These are phyloP conservation scores for Spea hammondii DNA, from an alignment of 2,797 vertebrate species.

Conservation along the genomic window DNA sequence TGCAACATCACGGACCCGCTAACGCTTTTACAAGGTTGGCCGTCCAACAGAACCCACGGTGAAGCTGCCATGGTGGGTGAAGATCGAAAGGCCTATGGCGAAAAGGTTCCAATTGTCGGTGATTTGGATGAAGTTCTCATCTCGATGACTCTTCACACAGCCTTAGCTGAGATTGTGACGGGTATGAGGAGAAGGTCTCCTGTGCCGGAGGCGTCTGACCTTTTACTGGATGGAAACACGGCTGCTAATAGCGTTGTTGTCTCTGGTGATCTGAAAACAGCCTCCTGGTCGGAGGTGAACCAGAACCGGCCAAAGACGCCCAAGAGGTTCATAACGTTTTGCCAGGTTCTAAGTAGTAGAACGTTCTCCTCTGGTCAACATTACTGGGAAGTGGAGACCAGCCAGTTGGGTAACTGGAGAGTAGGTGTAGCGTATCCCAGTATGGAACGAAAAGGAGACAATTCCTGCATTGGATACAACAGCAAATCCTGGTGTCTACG, in stretches of 20 bases:
- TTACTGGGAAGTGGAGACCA: slow-evolving; percentile 41
- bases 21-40: neutral
- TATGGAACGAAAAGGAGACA: slow-evolving; percentile 31
- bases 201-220: neutral
- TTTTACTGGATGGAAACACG: slow-evolving; percentile 24
- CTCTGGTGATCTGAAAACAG: slow-evolving; percentile 36
- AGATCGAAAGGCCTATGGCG: neutral
- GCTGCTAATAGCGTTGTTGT: slow-evolving; percentile 23
- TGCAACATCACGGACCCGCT: neutral
- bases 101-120: neutral
- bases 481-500: slow-evolving; percentile 36
- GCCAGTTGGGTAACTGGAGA: slow-evolving; percentile 33
- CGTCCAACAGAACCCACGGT: neutral
- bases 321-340: slow-evolving; percentile 21
- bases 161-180: slow-evolving; percentile 8
- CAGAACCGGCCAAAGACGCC: neutral
- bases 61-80: neutral
- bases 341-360: slow-evolving; percentile 31
- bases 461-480: slow-evolving; percentile 15
- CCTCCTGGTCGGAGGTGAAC: neutral
- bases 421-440: slow-evolving; percentile 17
- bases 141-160: neutral
- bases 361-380: slow-evolving; percentile 15
- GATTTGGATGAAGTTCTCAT: slow-evolving; percentile 32
- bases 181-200: neutral